These are phyloP conservation scores for Labrus mixtus DNA, from an alignment of 2,113 vertebrate species.

Conservation along the genomic window DNA sequence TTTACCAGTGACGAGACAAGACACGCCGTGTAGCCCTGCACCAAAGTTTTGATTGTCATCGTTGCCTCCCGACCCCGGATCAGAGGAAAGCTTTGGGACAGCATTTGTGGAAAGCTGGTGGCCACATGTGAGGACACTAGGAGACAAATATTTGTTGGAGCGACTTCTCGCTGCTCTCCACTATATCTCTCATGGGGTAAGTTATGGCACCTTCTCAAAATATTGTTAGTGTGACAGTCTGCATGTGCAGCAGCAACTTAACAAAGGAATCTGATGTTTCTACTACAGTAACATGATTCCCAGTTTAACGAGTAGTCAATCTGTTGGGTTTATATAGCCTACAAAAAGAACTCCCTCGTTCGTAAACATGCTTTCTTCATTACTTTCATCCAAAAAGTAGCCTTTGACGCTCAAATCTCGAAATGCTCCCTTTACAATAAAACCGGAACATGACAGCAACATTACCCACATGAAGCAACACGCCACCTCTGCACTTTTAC, in stretches of 20 bases:
- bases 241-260: slow-evolving; percentile 18
- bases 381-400: no score
- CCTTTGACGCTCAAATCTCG: background rate
- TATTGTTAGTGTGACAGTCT: slow-evolving; percentile 2
- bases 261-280: slow-evolving; percentile 38
- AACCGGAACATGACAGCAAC: slow-evolving; percentile 7
- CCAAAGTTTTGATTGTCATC: slow-evolving; percentile 70
- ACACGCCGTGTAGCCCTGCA: slow-evolving; percentile 30
- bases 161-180: slow-evolving; percentile 38
- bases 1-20: slow-evolving; percentile 61
- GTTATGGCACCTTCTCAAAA: slow-evolving; percentile 39
- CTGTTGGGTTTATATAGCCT: no score
- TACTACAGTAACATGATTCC: background rate
- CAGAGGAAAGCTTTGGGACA: slow-evolving; percentile 29
- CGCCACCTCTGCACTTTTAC: background rate
- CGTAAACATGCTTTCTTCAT: background rate
- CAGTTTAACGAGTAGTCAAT: background rate
- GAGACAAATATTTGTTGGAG: slow-evolving; percentile 40
- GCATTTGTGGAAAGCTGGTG: slow-evolving; percentile 27
- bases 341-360: background rate
- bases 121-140: slow-evolving; percentile 64
- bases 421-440: background rate
- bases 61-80: slow-evolving; percentile 13
- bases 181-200: slow-evolving; percentile 82
- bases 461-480: background rate